Conservation (phyloP, 2,888 invertebrate genomes). For the Caenorhabditis plicata region DNA sequence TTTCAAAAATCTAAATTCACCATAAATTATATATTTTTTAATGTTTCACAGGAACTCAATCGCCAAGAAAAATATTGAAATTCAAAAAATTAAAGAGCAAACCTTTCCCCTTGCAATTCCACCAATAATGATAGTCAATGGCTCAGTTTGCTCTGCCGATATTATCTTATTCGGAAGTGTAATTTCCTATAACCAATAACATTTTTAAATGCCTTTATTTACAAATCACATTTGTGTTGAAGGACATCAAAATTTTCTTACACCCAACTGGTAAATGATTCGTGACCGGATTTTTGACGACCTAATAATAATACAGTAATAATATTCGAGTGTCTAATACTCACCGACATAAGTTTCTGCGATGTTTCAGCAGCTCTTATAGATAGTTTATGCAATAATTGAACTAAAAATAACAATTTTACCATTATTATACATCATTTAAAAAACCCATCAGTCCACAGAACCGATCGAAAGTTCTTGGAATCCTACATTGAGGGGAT, state of each 20-base stretch:
- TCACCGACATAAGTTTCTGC: constrained; percentile 83
- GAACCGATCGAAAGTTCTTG: constrained; percentile 92
- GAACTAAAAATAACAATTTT: constrained; percentile 73
- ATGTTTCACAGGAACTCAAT: too few relatives aligned
- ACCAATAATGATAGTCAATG: constrained; percentile 86
- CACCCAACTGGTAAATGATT: constrained; percentile 93
- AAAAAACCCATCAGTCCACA: constrained; percentile 86
- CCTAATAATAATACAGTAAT: too few relatives aligned
- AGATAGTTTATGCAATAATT: constrained; percentile 89
- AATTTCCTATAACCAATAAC: constrained; percentile 13
- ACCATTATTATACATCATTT: too few relatives aligned
- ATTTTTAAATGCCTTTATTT: neutral
- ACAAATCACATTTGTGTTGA: constrained; percentile 69
- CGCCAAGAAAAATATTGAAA: too few relatives aligned
- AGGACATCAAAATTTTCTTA: constrained; percentile 85
- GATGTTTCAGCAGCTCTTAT: constrained; percentile 87
- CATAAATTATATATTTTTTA: too few relatives aligned
- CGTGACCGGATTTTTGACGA: constrained; percentile 90
- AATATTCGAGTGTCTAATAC: too few relatives aligned
- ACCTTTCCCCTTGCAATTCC: constrained; percentile 97
- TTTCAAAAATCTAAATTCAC: too few relatives aligned
- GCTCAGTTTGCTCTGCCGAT: constrained; percentile 66
- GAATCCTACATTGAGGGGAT: constrained; percentile 88
- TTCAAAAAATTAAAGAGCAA: too few relatives aligned
- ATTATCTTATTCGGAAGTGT: constrained; percentile 40